Conservation (phyloP, 1,140 invertebrate species). For the Drosophila lowei region DNA sequence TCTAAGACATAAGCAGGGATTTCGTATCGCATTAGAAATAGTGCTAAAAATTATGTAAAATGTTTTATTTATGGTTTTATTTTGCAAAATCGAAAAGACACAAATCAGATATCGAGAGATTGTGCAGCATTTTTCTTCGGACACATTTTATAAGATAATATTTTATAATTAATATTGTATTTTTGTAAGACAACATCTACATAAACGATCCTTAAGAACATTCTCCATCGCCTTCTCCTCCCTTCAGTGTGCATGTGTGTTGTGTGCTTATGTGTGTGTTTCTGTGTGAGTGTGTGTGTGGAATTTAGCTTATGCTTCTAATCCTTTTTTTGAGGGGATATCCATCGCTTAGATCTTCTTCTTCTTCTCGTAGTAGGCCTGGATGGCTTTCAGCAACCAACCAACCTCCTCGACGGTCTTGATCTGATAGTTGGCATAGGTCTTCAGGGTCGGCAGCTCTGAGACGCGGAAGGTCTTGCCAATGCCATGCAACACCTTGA, state of each 20-base stretch:
- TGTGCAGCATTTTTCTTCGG: constrained; percentile 15
- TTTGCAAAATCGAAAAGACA: constrained; percentile 54
- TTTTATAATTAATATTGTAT: constrained; percentile 25
- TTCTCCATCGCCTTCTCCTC: not conserved
- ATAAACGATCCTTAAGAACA: no score
- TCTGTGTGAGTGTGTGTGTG: constrained; percentile 46
- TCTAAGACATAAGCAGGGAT: not conserved
- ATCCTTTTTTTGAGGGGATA: constrained; percentile 25
- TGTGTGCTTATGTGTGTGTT: constrained; percentile 18
- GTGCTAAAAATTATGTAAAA: constrained; percentile 3
- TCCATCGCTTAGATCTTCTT: constrained; percentile 66
- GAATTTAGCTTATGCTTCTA: constrained; percentile 76
- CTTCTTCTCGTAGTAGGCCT: constrained; percentile 83
- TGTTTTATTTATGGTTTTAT: constrained; percentile 51
- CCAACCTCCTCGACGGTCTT: constrained; percentile 94
- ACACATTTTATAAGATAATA: no score
- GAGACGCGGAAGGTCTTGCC: constrained; percentile 95
- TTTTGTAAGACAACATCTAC: constrained; percentile 11
- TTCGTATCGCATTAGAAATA: not conserved
- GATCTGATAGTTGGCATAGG: constrained; percentile 92
- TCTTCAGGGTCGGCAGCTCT: constrained; percentile 91
- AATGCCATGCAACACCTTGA: constrained; percentile 94
- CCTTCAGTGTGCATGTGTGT: constrained; percentile 19
- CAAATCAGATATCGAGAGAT: constrained; percentile 19
- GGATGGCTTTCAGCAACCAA: constrained; percentile 94